phyloP scores from a whole-genome alignment of 2,113 vertebrate species.

The Anser brachyrhynchus region DNA sequence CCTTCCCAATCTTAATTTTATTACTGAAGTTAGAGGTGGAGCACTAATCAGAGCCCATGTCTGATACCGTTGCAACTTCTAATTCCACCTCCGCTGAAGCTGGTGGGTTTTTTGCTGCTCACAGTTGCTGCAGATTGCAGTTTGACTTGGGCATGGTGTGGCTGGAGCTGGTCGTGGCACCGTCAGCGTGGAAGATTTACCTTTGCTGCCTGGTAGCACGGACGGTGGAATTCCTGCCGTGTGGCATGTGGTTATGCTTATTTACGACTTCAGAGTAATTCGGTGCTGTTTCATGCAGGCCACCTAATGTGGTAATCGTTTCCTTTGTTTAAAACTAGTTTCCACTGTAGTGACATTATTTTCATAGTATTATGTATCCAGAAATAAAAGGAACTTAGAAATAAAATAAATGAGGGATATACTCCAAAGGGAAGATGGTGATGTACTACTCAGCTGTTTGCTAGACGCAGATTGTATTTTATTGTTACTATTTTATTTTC shows the following conservation, averaged over 20 bases:
- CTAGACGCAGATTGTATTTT: neutral
- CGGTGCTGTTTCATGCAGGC: neutral
- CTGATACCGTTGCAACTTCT: neutral
- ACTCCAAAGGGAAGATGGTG: neutral
- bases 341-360: neutral
- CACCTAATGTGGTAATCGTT: neutral
- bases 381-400: neutral
- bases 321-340: conserved; percentile 8
- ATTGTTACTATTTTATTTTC: neutral
- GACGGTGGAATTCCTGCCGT: neutral
- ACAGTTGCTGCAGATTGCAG: neutral
- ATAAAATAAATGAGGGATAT: neutral
- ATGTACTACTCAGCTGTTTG: neutral
- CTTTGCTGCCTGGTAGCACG: neutral
- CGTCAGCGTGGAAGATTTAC: neutral
- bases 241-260: neutral
- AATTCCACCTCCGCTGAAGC: neutral
- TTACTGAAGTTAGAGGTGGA: neutral
- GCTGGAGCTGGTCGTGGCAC: too few species aligned
- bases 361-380: neutral
- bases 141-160: too few species aligned
- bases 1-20: neutral
- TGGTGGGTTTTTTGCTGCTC: neutral
- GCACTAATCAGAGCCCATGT: neutral
- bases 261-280: neutral